Conservation (phyloP, 2,888 invertebrate genomes). For the Lacanobia wlatinum region DNA sequence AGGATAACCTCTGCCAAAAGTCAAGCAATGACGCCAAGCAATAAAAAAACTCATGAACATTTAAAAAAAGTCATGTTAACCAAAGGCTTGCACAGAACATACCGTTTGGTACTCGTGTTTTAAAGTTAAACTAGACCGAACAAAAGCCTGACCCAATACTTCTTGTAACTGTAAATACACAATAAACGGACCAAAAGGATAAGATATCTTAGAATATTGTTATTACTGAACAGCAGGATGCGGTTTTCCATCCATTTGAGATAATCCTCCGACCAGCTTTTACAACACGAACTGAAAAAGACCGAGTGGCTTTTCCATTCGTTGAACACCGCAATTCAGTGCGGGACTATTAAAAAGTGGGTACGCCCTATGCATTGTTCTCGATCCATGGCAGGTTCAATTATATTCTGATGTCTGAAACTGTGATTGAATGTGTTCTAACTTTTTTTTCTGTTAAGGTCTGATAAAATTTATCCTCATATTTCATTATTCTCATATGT, state of each 20-base stretch:
- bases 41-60: neutral
- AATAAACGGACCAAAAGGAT: neutral
- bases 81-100: too few relatives aligned
- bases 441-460: neutral
- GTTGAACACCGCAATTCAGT: slow-evolving; percentile 9
- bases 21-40: neutral
- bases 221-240: slow-evolving; percentile 2
- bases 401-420: slow-evolving; percentile 14
- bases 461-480: neutral
- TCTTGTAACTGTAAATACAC: neutral
- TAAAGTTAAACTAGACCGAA: too few relatives aligned
- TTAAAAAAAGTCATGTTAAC: too few relatives aligned
- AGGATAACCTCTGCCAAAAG: too few relatives aligned
- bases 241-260: slow-evolving; percentile 25
- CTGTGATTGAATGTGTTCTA: neutral
- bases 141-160: neutral
- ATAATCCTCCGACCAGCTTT: slow-evolving; percentile 22
- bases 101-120: too few relatives aligned
- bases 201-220: slow-evolving; percentile 7
- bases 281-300: slow-evolving; percentile 24
- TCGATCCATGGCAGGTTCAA: slow-evolving; percentile 3
- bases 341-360: slow-evolving; percentile 11
- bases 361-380: slow-evolving; percentile 2
- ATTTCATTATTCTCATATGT: too few relatives aligned
- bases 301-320: slow-evolving; percentile 21